Base-by-base conservation (phyloP, 2,113 vertebrate species). In the Callionymus lyra region DNA sequence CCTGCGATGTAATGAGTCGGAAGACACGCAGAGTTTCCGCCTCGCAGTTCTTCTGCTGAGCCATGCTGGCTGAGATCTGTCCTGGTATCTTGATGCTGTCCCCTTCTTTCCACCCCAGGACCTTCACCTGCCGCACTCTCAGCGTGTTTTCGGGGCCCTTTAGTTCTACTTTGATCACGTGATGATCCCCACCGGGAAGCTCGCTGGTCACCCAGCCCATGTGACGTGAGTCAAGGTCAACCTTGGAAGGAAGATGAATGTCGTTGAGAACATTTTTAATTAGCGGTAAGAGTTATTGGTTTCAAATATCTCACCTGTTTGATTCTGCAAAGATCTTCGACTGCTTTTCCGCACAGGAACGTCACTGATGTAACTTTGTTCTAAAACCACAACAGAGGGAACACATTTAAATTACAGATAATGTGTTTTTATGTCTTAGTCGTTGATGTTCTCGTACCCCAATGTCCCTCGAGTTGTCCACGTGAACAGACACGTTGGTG, bases 181-280 rank as follows among this genome's bases (percentile, higher is more conserved):
- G 89, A 72, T 94, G 90, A 70, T 97, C 94, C 16, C 91, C 91
- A 2, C 93, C 90, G 17, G 94, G 92, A 59, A 99, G 90, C 62
- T 99, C 94, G 64, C 94, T 97, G 27, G 92, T 97, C 57, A 99
- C 89, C 95, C 95, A 99, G 70, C 95, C 95, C 77, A 98, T 99
- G 70, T 98, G 95, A 38, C 95, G 90, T 0, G 94, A 95, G 82
- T 99, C 95, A 18, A 99, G 82, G 68, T 99, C 94, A 59, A 92
- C 86, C 95, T 99, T 52, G 53, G 16, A 42, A 11, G 34, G 33
- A 64, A 38, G 38, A 16, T 38, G 4, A 38, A 36, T 13, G 12
- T 13, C 12, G 14, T 14, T n/a, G 11, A 12, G 12, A 9, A 12
- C 12, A 36, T 14, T 36, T 4, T 34, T 10, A 2, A 12, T 34